Conservation (phyloP, 2,113 vertebrate species). For the Tangachromis dhanisi region DNA sequence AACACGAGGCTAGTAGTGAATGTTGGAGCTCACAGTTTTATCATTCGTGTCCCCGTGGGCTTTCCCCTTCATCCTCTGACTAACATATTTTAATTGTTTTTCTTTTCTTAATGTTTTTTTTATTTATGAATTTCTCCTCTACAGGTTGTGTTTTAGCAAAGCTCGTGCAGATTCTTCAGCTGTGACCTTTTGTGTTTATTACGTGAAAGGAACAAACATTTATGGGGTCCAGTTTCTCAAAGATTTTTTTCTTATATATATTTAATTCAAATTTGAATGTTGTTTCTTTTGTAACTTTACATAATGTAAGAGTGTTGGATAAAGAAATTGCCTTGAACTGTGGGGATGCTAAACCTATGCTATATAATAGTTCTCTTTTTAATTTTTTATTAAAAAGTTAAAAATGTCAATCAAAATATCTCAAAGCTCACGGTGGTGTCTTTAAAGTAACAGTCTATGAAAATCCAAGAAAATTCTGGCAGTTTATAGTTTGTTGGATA, state of each 20-base stretch:
- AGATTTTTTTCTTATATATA: not conserved
- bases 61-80: not conserved
- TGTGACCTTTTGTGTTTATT: not conserved
- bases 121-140: not conserved
- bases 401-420: not conserved
- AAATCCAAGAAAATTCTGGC: not conserved
- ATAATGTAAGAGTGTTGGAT: not conserved
- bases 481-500: not conserved
- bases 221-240: not conserved
- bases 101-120: not conserved
- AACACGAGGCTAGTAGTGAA: not conserved
- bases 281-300: not conserved
- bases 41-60: not conserved
- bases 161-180: accelerated
- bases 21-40: not conserved
- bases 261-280: not conserved
- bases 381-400: not conserved
- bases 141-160: not conserved
- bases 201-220: not conserved
- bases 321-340: not conserved
- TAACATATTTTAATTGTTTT: not conserved
- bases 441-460: not conserved
- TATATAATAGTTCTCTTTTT: not conserved
- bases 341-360: not conserved
- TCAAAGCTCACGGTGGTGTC: not conserved